Base-by-base conservation (phyloP, 2,113 vertebrate species). In the Takifugu flavidus region DNA sequence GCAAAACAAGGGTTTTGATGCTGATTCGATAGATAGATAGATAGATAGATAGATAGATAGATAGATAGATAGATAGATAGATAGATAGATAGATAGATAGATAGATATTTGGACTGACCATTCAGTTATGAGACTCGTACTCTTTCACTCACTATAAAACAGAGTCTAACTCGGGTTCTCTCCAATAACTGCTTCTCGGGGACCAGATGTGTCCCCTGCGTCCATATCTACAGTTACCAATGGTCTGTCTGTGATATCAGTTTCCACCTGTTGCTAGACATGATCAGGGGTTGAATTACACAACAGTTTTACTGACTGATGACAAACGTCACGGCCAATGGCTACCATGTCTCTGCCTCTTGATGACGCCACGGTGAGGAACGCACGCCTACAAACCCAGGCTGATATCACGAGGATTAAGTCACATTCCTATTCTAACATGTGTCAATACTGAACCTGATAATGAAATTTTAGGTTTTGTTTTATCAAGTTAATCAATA, bases 191-290 rank as follows among this genome's bases (percentile, higher is more conserved):
- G 47, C 54, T 50, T 59, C 70, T 68, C 28, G 0, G 56, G 43
- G 15, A 68, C 42, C 70, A 76, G 68, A 76, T 76, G 78, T 77
- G 80, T 65, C 31, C 56, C 62, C 49, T 29, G 25, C 42, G 54
- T 69, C 72, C 65, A 39, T 39, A 10, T 76, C 80, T 82, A 80
- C 80, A 73, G 86, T 87, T 86, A 89, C 89, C 50, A 2, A 59
- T 74, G 56, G 70, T 62, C 55, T 56, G 67, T 49, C 52, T 56
- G 29, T 25, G 77, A 78, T 83, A 87, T 89, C 88, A 80, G 63
- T 80, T 91, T 88, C 72, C 88, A 79, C 73, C 64, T 62, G 77
- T 65, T 83, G 83, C 71, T 62, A 79, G 70, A 64, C 68, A 56
- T 70, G 67, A 50, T 76, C 54, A 31, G 42, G 47, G 59, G 60